Evolutionary conservation across 2,797 vertebrate species (phyloP), one percentile per base, ranked within the genome.

Genomic region (Molossus alvarezi): DNA sequence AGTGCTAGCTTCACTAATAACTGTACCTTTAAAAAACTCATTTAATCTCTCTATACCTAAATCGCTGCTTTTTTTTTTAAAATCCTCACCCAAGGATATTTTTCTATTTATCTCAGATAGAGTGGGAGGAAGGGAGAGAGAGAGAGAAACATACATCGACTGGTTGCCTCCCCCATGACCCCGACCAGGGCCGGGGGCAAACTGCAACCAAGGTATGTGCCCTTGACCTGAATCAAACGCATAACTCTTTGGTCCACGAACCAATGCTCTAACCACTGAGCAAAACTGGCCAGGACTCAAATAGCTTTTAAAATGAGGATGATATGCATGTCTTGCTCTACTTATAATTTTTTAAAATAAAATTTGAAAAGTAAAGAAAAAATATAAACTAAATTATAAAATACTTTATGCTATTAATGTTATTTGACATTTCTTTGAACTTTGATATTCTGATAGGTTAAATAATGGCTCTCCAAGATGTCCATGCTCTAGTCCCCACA

Each of bases 381-480:
- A 92, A 37, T 18, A 62, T 62, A 80, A 67, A 51, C 5, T 58
- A 41, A 65, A 82, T 37, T 82, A 33, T 83, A 82, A 67, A 90
- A 62, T 65, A 55, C 1, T 12, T 65, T n/a, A 71, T 37, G 64
- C 37, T 45, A 75, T 58, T 82, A 72, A 85, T 79, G 17, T 60
- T 60, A 51, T 25, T 81, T 81, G 33, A 37, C 9, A 80, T 48
- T 58, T 93, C 37, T 95, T 27, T 83, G 37, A 90, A 94, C 88
- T 82, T 53, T 64, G 37, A 25, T 73, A 69, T 51, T 65, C 33
- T 14, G 6, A 20, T 55, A 62, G 18, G 13, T 69, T 73, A 29
- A 77, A 77, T 76, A 67, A 62, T 79, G 18, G 27, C 5, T 72
- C 37, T 37, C 12, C 73, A 91, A 89, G 45, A 89, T n/a, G 11